Conservation (phyloP, 2,797 vertebrate genomes). For the Lagorchestes hirsutus region DNA sequence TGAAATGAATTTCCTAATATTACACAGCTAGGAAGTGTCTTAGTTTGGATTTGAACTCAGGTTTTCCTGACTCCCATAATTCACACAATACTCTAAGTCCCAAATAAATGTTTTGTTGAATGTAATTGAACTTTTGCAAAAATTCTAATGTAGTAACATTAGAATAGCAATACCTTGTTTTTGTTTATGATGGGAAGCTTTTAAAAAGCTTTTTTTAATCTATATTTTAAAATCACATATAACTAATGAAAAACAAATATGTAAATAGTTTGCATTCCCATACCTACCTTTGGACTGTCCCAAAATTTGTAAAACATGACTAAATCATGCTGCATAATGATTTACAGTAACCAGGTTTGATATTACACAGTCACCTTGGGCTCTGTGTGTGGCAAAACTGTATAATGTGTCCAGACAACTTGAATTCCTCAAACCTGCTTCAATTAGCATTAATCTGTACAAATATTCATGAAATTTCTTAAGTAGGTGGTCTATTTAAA, state of each 20-base stretch:
- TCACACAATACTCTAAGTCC: background rate
- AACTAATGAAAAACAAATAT: constrained; percentile 1
- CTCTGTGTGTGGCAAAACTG: background rate
- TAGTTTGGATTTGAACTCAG: background rate
- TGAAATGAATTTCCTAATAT: background rate
- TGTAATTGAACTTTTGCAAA: background rate
- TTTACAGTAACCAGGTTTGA: constrained; percentile 14
- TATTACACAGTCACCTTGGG: constrained; percentile 16
- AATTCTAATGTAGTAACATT: background rate
- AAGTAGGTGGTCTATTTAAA: constrained; percentile 31
- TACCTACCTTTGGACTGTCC: background rate
- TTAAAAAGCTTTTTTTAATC: constrained; percentile 33
- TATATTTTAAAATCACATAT: constrained; percentile 27
- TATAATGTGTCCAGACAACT: constrained; percentile 17
- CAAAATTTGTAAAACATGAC: background rate
- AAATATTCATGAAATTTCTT: constrained; percentile 54
- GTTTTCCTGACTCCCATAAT: background rate
- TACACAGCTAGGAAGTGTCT: background rate
- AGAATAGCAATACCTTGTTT: background rate
- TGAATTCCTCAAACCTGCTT: constrained; percentile 34
- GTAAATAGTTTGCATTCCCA: background rate
- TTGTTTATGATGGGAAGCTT: background rate
- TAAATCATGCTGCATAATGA: background rate
- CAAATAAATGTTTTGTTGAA: background rate
- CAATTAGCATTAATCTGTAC: background rate